Conservation (phyloP, 2,888 invertebrate genomes). For the Mythimna lalbum region DNA sequence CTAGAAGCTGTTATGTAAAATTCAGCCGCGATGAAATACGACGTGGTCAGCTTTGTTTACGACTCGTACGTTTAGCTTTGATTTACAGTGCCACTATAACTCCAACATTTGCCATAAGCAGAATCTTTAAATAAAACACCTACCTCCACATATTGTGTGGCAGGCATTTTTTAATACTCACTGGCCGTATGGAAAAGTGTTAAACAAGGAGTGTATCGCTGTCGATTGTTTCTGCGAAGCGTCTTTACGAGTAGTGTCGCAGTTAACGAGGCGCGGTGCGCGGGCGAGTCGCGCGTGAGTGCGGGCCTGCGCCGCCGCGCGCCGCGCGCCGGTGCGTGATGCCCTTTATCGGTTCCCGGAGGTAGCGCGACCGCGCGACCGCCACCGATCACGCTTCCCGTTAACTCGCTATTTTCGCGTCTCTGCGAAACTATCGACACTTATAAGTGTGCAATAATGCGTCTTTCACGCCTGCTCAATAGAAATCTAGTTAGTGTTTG, state of each 20-base stretch:
- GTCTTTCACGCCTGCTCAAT: conserved; percentile 81
- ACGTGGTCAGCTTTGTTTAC: conserved; percentile 68
- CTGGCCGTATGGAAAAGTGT: conserved; percentile 57
- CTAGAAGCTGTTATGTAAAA: conserved; percentile 68
- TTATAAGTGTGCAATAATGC: conserved; percentile 76
- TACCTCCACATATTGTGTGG: conserved; percentile 46
- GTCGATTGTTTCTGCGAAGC: conserved; percentile 85
- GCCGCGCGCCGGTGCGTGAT: conserved; percentile 76
- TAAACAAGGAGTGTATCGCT: conserved; percentile 65
- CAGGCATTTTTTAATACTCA: conserved; percentile 51
- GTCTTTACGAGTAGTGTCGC: conserved; percentile 83
- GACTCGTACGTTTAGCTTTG: conserved; percentile 66
- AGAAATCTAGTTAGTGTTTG: conserved; percentile 71
- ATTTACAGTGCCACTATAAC: conserved; percentile 65
- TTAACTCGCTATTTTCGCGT: conserved; percentile 86
- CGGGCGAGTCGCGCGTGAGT: conserved; percentile 67
- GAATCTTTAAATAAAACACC: conserved; percentile 66
- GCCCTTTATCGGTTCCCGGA: conserved; percentile 89
- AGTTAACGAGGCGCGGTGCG: conserved; percentile 87
- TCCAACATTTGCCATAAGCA: conserved; percentile 62
- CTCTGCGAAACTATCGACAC: conserved; percentile 82
- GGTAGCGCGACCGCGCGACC: conserved; percentile 84
- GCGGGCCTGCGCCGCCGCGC: conserved; percentile 80
- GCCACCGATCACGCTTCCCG: conserved; percentile 84
- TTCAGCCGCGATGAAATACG: conserved; percentile 66